Base-by-base conservation (phyloP, 2,113 vertebrate species). In the Mormyrus iriodes region DNA sequence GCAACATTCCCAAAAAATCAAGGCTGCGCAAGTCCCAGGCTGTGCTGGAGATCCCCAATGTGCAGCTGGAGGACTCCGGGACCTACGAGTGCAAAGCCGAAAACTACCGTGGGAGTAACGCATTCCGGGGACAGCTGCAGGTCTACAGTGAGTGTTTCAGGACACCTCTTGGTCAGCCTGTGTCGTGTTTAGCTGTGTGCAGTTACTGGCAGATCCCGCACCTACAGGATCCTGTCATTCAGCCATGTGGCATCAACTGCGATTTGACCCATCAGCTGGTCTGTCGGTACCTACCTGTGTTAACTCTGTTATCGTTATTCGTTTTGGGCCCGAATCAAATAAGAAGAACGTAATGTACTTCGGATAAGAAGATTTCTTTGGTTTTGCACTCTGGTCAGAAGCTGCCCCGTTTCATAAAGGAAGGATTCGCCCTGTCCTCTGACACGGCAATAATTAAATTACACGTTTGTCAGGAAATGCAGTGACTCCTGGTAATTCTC, bases 1-100 rank as follows among this genome's bases (percentile, higher is more conserved):
- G 98, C 13, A 98, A 98, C 92, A 98, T 99, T 90, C 98, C 98
- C 44, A 97, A 97, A 91, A 99, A 99, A 92, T 97, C 98, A 0
- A 95, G 98, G 35, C 96, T 99, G 76, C 95, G 98, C 91, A 99
- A 99, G 94, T 98, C 97, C 35, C 98, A 99, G 94, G 98, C 98
- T 0, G 96, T 99, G 53, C 96, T 99, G 90, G 98, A 99, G 94
- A 98, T 99, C 89, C 97, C 98, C 39, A 99, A 98, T 53, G 95
- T 98, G 88, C 98, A 99, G 91, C 95, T 97, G 90, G 98, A 99
- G 17, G 98, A 99, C 1, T 96, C 97, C 0, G 98, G 98, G 85
- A 94, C 93, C 2, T 99, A 99, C 0, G 98, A 99, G 92, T 99
- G 98, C 92, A 98, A 97, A 93, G 98, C 98, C 4, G 98, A 98